A percentile compares a stretch with the other conserved stretches of the same genome.
phyloP scores from a whole-genome alignment of 2,797 vertebrate genomes.

The Peromyscus attwateri region DNA sequence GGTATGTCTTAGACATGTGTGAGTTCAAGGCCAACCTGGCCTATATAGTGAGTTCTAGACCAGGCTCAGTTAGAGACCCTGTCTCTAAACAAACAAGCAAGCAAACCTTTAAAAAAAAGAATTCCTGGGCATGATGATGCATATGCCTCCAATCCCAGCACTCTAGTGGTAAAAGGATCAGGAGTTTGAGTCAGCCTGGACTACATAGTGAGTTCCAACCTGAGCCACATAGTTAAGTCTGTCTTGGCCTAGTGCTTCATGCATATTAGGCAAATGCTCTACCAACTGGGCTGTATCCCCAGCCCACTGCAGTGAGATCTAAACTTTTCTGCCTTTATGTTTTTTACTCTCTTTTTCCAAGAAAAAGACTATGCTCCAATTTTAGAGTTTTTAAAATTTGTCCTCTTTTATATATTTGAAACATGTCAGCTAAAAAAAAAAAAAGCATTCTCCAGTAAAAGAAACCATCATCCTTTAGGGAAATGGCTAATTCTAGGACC shows the following conservation, averaged over 20 bases:
- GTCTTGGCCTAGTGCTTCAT: neutral
- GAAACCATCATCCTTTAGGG: neutral
- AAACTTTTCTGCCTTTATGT: neutral
- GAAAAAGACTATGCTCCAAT: neutral
- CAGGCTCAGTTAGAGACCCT: neutral
- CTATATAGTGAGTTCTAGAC: neutral
- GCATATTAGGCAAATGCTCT: neutral
- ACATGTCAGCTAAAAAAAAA: neutral
- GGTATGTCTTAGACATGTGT: neutral
- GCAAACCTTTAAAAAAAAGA: neutral
- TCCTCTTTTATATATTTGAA: neutral
- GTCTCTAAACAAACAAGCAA: neutral
- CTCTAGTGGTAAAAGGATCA: neutral
- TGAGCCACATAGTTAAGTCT: neutral
- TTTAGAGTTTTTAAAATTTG: neutral
- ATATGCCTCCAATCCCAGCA: neutral
- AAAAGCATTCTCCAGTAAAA: neutral
- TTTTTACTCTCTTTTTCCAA: neutral
- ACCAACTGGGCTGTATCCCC: too few relatives aligned
- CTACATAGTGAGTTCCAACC: neutral
- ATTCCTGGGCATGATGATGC: neutral
- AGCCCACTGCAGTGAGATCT: neutral
- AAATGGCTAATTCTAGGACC: neutral
- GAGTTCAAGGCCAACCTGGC: neutral
- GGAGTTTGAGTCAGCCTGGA: neutral